Base-by-base conservation (phyloP, 2,797 vertebrate genomes). In the Muscicapa comitata region DNA sequence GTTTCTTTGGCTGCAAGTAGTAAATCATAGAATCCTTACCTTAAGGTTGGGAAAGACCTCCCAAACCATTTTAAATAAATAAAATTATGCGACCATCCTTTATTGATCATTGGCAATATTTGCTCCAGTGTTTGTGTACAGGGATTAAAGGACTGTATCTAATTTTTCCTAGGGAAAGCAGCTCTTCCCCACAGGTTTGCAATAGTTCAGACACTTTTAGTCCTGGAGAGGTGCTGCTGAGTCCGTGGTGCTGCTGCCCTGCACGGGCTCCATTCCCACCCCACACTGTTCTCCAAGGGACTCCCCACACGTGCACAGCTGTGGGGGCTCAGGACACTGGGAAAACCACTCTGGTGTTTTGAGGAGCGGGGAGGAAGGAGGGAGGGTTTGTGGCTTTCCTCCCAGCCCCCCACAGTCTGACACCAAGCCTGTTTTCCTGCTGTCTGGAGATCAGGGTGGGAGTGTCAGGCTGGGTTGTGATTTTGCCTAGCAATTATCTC, bases 401-500 rank as follows among this genome's bases (percentile, higher is more conserved):
- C 67, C 65, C 50, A 76, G 35, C 40, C 10, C 26, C 59, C 29
- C 2, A 0, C 0, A 5, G 57, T 53, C 76, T 65, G 55, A 82
- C 71, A 81, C 15, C 33, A 75, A 78, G 62, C 47, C 37, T n/a
- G 21, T 67, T 62, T 92, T 84, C 57, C 79, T 74, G 47, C 53
- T 2, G 37, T 80, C 81, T 97, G 83, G 65, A 70, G 85, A 62
- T 23, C 45, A 50, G 43, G 61, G 81, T n/a, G 20, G 28, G 74
- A 86, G 35, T 16, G 65, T 45, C 40, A 86, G 80, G 31, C 38
- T 31, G 78, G 71, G 54, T 51, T 83, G 55, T 40, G 40, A 51
- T 80, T 95, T 94, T 92, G 72, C 62, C 88, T 75, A 84, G 77
- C 59, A 88, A 83, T 92, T 94, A 67, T 90, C 75, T 95, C 88